A percentile compares a stretch with the other conserved stretches of the same genome.
Conservation (phyloP, 2,113 vertebrate genomes). For the Pomatostomus ruficeps region DNA sequence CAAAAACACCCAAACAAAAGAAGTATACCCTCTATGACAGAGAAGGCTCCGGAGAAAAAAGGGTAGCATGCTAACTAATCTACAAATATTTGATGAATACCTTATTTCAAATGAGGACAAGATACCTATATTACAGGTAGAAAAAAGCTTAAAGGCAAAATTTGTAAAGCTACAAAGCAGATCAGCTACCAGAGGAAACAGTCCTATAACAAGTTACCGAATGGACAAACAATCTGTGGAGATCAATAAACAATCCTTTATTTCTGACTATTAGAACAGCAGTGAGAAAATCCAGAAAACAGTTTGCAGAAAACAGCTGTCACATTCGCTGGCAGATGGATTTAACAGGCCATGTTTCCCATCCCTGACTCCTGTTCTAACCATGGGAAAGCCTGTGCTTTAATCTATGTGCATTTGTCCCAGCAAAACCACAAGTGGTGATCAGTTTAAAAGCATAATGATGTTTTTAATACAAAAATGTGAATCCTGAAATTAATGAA, state of each 20-base stretch:
- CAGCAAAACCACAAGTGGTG: not conserved
- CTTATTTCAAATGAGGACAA: not conserved
- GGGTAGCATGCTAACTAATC: not conserved
- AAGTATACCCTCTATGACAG: accelerated
- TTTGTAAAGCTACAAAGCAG: not conserved
- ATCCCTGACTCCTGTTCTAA: not conserved
- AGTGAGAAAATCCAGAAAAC: not conserved
- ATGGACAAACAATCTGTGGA: not conserved
- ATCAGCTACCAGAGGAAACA: not conserved
- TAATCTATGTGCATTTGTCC: accelerated
- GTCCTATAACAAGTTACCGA: not conserved
- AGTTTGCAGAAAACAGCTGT: not conserved
- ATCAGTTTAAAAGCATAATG: not conserved
- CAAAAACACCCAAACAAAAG: not conserved
- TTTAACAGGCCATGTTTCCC: not conserved
- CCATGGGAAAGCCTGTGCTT: not conserved
- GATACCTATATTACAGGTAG: not conserved
- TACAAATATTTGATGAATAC: not conserved
- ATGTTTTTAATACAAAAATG: not conserved
- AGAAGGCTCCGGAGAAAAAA: not conserved
- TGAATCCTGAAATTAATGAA: not conserved
- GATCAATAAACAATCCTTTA: not conserved
- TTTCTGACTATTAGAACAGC: not conserved
- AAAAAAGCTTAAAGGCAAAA: not conserved
- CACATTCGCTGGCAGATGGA: not conserved